A percentile compares a stretch with the other conserved stretches of the same genome.
These are phyloP conservation scores for Notarius lentiginosus DNA, from an alignment of 2,113 vertebrate species.

Conservation along the genomic window DNA sequence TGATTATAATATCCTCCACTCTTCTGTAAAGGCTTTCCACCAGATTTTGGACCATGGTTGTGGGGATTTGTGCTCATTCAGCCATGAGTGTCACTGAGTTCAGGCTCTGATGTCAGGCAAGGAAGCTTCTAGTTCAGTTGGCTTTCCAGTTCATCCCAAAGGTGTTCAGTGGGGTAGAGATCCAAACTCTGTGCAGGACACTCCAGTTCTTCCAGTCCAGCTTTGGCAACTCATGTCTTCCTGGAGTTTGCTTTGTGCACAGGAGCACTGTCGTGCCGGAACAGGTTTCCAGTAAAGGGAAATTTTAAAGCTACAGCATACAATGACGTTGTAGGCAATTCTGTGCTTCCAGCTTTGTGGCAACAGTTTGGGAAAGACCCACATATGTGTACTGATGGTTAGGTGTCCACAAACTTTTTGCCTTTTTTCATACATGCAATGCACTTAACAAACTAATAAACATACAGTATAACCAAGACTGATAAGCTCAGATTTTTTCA, in stretches of 20 bases:
- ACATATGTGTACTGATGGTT: neutral
- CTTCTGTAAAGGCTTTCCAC: too few relatives aligned
- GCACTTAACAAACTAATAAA: too few relatives aligned
- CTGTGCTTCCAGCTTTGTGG: too few relatives aligned
- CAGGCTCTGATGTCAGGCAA: neutral
- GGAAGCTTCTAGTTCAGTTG: neutral
- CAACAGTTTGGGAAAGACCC: neutral
- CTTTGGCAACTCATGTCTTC: neutral
- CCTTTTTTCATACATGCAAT: too few relatives aligned
- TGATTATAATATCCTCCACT: too few relatives aligned
- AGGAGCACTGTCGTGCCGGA: neutral
- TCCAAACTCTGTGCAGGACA: neutral
- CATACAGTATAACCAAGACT: too few relatives aligned
- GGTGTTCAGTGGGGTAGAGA: neutral
- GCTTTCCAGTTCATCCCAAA: neutral
- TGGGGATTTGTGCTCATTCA: neutral
- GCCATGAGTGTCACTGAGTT: neutral
- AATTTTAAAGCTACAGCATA: neutral
- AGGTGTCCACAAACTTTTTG: neutral
- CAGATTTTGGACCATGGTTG: too few relatives aligned
- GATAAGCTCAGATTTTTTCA: too few relatives aligned
- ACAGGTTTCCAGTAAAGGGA: neutral
- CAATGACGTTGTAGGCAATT: too few relatives aligned
- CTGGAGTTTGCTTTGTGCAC: neutral
- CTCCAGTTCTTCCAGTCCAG: neutral